Evolutionary conservation across 2,797 vertebrate genomes (phyloP).

Genomic region (Gila robusta): DNA sequence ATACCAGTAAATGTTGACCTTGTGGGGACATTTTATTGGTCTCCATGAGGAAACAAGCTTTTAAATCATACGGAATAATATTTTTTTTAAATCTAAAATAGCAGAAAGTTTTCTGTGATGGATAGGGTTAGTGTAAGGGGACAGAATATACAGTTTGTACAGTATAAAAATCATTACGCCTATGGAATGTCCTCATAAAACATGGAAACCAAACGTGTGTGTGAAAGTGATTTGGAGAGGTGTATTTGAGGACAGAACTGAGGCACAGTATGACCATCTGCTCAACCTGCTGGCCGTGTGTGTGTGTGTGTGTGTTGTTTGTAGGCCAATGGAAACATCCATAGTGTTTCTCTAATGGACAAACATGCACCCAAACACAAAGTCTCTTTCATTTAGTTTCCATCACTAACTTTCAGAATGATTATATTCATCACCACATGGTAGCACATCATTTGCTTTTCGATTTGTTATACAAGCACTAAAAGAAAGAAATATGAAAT

Average conservation of each 20-base stretch:
- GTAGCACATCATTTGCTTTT: neutral
- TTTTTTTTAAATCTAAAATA: neutral
- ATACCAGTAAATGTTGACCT: neutral
- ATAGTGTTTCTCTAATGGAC: conserved; percentile 20
- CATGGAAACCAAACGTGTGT: neutral
- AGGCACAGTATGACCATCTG: conserved; percentile 46
- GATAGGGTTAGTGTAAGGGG: no score
- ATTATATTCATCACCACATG: neutral
- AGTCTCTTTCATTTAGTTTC: neutral
- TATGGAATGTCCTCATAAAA: neutral
- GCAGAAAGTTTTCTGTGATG: no score
- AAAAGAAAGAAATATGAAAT: neutral
- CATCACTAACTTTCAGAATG: neutral
- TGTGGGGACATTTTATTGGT: neutral
- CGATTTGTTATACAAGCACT: neutral
- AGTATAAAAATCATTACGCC: no score
- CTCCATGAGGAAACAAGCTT: neutral
- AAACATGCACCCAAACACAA: conserved; percentile 4
- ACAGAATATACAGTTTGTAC: no score
- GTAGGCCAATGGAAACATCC: conserved; percentile 17
- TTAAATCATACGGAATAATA: neutral
- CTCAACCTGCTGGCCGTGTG: conserved; percentile 13
- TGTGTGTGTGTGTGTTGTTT: neutral
- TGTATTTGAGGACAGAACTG: conserved; percentile 13
- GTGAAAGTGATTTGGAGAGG: neutral